These are phyloP conservation scores for Dendropsophus ebraccatus DNA, from an alignment of 2,113 vertebrate species.

Conservation along the genomic window DNA sequence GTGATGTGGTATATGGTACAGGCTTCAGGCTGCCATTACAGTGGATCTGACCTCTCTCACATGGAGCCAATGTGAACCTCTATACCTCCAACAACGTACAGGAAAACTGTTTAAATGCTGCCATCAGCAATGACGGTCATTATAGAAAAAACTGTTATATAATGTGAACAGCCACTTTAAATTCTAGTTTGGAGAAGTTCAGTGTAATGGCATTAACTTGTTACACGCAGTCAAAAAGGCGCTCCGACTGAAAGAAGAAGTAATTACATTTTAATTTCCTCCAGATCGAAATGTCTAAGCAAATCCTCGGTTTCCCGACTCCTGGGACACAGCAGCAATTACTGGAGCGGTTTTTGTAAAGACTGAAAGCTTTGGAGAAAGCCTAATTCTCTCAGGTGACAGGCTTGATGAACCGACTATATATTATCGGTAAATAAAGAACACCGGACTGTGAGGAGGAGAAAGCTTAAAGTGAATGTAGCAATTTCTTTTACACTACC, in stretches of 20 bases:
- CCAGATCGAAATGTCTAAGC: neutral
- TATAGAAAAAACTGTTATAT: too few species aligned
- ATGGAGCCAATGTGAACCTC: too few species aligned
- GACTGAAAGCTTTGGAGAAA: neutral
- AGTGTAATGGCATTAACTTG: neutral
- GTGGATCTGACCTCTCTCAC: too few species aligned
- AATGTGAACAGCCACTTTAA: too few species aligned
- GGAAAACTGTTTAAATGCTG: too few species aligned
- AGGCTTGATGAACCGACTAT: conserved; percentile 13
- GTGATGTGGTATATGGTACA: too few species aligned
- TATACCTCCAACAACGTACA: too few species aligned
- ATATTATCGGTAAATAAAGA: conserved; percentile 24
- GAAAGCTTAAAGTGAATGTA: neutral
- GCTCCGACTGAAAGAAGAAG: neutral
- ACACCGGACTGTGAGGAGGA: neutral
- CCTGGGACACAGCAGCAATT: neutral
- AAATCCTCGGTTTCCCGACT: neutral
- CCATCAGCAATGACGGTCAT: too few species aligned
- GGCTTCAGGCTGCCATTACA: too few species aligned
- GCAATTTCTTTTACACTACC: too few species aligned
- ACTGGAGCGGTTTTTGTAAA: neutral
- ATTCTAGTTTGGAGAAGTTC: neutral
- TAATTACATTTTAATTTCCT: conserved; percentile 4
- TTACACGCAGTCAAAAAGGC: neutral
- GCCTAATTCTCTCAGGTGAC: neutral